A percentile compares a stretch with the other conserved stretches of the same genome.
phyloP scores from a whole-genome alignment of 2,113 vertebrate species.

The Zosterops japonicus region DNA sequence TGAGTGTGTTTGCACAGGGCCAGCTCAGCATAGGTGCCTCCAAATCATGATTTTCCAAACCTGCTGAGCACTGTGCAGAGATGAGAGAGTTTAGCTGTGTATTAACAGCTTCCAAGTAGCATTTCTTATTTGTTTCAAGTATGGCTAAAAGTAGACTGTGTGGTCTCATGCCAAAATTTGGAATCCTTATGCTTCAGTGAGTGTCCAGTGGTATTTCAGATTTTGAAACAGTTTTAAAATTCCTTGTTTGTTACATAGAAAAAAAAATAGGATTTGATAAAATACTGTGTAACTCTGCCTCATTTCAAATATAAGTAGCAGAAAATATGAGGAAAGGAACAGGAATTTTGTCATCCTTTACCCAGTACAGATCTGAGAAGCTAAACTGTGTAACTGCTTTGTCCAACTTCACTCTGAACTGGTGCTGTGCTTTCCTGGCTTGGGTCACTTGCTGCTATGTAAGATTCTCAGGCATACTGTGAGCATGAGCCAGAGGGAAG shows the following conservation, averaged over 20 bases:
- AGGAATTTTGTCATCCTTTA: not conserved
- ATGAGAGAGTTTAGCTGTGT: not conserved
- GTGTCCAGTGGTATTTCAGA: not conserved
- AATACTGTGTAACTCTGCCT: not conserved
- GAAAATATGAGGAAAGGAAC: not conserved
- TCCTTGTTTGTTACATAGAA: not conserved
- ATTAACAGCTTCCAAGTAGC: not conserved
- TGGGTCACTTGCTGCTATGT: not conserved
- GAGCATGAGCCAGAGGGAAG: not conserved
- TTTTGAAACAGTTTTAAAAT: not conserved
- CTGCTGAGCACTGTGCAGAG: not conserved
- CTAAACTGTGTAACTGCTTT: not conserved
- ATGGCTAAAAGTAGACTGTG: not conserved
- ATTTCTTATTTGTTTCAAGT: not conserved
- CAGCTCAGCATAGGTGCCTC: not conserved
- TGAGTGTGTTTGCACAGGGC: not conserved
- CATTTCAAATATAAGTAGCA: not conserved
- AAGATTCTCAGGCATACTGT: not conserved
- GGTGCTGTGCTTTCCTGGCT: not conserved
- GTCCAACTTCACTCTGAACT: not conserved
- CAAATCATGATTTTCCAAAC: not conserved
- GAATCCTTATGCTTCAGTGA: not conserved
- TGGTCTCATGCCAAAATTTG: not conserved
- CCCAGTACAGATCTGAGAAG: not conserved
- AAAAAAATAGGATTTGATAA: not conserved